Conservation (phyloP, 2,113 vertebrate genomes). For the Rousettus leschenaultii region DNA sequence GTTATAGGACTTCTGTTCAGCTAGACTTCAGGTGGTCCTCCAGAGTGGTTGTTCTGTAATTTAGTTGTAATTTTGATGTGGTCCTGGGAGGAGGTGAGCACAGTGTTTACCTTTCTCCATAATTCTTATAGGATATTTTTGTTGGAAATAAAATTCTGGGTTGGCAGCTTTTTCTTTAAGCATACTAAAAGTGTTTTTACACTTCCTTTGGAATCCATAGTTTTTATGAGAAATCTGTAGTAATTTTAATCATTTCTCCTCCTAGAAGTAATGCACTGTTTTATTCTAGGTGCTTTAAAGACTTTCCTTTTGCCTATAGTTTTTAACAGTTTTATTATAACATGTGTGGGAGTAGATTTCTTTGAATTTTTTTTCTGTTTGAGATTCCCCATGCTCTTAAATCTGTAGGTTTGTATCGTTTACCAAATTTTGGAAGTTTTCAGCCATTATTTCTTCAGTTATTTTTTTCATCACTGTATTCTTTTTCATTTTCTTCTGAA, state of each 20-base stretch:
- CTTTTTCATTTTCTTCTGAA: not conserved
- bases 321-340: not conserved
- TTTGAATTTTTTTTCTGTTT: not conserved
- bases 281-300: not conserved
- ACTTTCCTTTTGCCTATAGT: not conserved
- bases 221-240: not conserved
- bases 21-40: not conserved
- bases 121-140: conserved; percentile 11
- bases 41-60: not conserved
- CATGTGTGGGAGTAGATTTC: not conserved
- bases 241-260: not conserved
- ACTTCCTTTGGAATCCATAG: not conserved
- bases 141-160: conserved; percentile 18
- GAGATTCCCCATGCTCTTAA: not conserved
- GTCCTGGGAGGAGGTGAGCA: not conserved
- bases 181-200: not conserved
- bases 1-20: not conserved
- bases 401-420: conserved; percentile 31
- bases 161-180: not conserved
- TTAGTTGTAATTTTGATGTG: not conserved
- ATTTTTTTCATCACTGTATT: not conserved
- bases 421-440: not conserved
- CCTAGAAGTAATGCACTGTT: not conserved
- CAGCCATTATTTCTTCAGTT: not conserved
- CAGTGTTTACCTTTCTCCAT: not conserved